Conservation (phyloP, 2,113 vertebrate species). For the Mugil cephalus region DNA sequence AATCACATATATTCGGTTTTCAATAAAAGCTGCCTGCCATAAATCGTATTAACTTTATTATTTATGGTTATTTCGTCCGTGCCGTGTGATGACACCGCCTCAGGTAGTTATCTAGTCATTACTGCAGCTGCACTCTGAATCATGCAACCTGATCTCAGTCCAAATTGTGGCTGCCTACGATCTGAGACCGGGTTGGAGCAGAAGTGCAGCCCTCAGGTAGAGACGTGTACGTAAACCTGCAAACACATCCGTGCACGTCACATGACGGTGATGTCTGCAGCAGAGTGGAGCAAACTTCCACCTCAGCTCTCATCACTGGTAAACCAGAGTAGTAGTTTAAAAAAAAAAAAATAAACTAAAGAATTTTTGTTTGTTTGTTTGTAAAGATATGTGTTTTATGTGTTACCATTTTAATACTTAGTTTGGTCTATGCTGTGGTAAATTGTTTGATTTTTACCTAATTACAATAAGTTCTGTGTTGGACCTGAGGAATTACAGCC, state of each 20-base stretch:
- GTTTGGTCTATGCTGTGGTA: too few relatives aligned
- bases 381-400: too few relatives aligned
- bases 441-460: too few relatives aligned
- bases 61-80: conserved; percentile 7
- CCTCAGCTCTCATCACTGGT: too few relatives aligned
- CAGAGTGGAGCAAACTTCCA: too few relatives aligned
- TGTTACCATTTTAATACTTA: too few relatives aligned
- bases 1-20: conserved; percentile 19
- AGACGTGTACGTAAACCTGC: background rate
- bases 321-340: too few relatives aligned
- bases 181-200: conserved; percentile 1
- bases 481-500: too few relatives aligned
- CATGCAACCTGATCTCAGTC: conserved; percentile 37
- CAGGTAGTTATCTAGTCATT: conserved; percentile 57
- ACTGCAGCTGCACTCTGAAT: conserved; percentile 30
- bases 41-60: conserved; percentile 46
- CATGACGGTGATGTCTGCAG: too few relatives aligned
- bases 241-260: background rate
- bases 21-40: conserved; percentile 27
- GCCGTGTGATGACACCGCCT: conserved; percentile 52
- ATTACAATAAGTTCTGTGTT: too few relatives aligned
- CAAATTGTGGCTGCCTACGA: conserved; percentile 18
- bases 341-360: too few relatives aligned
- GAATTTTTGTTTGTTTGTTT: too few relatives aligned
- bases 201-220: conserved; percentile 10